Evolutionary conservation across 2,113 vertebrate genomes (phyloP).

Genomic region (Otocyon megalotis): DNA sequence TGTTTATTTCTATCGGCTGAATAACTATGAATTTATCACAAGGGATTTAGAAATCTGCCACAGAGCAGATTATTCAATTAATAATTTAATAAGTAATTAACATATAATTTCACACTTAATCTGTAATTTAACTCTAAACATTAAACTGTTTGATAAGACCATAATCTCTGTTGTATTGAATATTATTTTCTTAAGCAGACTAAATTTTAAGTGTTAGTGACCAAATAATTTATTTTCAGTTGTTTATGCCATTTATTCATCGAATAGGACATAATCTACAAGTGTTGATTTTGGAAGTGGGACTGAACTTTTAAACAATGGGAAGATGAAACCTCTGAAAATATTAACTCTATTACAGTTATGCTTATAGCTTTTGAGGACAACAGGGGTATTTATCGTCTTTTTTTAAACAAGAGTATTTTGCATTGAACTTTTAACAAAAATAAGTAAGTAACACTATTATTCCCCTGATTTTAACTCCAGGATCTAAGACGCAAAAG

Average conservation of each 20-base stretch:
- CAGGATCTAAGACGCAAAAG: background rate
- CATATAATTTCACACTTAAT: constrained; percentile 36
- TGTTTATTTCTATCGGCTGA: background rate
- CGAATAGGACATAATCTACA: background rate
- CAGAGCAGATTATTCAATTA: background rate
- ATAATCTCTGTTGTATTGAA: background rate
- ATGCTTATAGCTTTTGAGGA: background rate
- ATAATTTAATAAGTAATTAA: constrained; percentile 42
- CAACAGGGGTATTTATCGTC: background rate
- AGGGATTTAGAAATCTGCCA: background rate
- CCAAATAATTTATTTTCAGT: background rate
- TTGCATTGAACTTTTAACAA: constrained; percentile 41
- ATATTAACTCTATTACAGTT: background rate
- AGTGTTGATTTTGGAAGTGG: background rate
- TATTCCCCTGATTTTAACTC: background rate
- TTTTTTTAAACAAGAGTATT: background rate
- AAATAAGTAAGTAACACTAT: constrained; percentile 14
- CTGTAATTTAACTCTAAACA: constrained; percentile 2
- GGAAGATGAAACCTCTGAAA: background rate
- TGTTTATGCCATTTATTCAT: background rate
- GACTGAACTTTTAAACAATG: constrained; percentile 21
- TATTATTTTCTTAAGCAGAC: background rate
- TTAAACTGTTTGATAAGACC: background rate
- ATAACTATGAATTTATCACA: constrained; percentile 36
- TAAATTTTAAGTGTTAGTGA: background rate